Percentiles rank a stretch among this genome's conserved stretches.
Conservation (phyloP, 2,888 invertebrate genomes). For the Drosophila mayaguana region DNA sequence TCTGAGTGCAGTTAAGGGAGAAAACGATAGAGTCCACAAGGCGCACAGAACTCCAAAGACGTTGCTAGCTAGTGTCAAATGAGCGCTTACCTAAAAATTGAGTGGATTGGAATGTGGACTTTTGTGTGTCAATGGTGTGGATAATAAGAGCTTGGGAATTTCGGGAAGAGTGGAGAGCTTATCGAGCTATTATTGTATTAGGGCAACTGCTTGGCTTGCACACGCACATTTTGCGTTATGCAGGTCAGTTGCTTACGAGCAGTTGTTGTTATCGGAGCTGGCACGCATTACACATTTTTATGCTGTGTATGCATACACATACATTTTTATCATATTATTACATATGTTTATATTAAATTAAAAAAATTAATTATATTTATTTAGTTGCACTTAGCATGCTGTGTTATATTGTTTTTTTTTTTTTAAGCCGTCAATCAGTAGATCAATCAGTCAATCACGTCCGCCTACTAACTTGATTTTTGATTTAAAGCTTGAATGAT, state of each 20-base stretch:
- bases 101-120: neutral
- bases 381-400: too few relatives aligned
- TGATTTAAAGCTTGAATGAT: neutral
- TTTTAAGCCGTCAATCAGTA: neutral
- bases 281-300: rapidly evolving
- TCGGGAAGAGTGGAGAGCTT: neutral
- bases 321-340: neutral
- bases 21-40: neutral
- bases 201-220: neutral
- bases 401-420: too few relatives aligned
- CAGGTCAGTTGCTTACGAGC: conserved; percentile 1
- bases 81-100: neutral
- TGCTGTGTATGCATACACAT: neutral
- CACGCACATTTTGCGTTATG: neutral
- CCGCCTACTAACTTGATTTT: neutral
- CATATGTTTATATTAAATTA: neutral
- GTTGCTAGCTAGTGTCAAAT: neutral
- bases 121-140: neutral
- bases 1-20: neutral
- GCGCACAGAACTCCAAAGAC: neutral
- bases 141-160: conserved; percentile 2
- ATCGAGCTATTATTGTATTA: neutral
- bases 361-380: too few relatives aligned
- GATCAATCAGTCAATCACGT: neutral
- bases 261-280: neutral